Evolutionary conservation across 2,888 invertebrate species (phyloP).

Genomic region (Drosophila anceps): DNA sequence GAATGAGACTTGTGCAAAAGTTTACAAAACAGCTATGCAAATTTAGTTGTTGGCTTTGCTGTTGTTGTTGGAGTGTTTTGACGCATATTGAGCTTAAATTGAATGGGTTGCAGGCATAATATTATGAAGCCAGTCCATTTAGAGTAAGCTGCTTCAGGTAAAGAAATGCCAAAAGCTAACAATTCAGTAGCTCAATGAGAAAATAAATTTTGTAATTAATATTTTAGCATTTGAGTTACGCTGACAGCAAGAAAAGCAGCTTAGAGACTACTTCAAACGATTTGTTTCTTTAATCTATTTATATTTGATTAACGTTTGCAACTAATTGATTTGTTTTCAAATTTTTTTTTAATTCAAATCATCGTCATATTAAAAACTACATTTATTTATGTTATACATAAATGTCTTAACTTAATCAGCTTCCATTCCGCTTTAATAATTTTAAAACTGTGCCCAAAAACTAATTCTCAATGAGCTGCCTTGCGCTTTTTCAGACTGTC

Average conservation of each 20-base stretch:
- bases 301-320: too few species aligned
- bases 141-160: conserved; percentile 12
- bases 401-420: too few species aligned
- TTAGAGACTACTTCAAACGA: not conserved
- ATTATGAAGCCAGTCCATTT: not conserved
- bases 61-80: conserved; percentile 27
- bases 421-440: too few species aligned
- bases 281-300: too few species aligned
- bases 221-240: not conserved
- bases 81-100: conserved; percentile 57
- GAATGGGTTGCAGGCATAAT: conserved; percentile 25
- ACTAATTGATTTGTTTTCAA: not conserved
- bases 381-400: too few species aligned
- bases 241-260: conserved; percentile 3
- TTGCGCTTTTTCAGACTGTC: too few species aligned
- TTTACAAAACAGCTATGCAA: conserved; percentile 42
- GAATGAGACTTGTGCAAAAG: conserved; percentile 43
- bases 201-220: conserved; percentile 5
- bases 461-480: too few species aligned
- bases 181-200: not conserved
- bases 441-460: too few species aligned
- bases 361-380: too few species aligned
- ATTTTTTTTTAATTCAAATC: not conserved
- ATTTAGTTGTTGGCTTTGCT: conserved; percentile 9
- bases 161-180: not conserved